These are phyloP conservation scores for Solenodon paradoxus DNA, from an alignment of 2,113 vertebrate genomes.

Conservation along the genomic window DNA sequence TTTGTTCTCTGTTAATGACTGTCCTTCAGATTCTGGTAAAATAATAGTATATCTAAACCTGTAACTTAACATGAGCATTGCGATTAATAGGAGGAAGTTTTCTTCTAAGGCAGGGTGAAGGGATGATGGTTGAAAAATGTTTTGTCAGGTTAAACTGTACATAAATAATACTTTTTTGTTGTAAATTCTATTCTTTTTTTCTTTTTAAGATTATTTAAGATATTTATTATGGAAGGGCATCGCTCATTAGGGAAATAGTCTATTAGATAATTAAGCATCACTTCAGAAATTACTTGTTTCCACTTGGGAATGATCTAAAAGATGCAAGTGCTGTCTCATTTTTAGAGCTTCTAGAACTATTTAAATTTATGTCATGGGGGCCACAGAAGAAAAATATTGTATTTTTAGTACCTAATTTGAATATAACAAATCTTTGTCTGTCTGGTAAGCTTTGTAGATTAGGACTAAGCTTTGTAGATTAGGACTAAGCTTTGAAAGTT, in stretches of 20 bases:
- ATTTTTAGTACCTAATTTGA: constrained; percentile 8
- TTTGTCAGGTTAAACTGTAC: background rate
- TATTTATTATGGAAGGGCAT: background rate
- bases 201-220: background rate
- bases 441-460: too few species aligned
- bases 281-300: constrained; percentile 37
- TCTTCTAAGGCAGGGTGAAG: background rate
- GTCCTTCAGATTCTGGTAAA: background rate
- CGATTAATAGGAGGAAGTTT: background rate
- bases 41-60: background rate
- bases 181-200: background rate
- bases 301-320: constrained; percentile 15
- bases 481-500: background rate
- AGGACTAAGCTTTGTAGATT: constrained; percentile 3
- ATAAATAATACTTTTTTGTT: background rate
- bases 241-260: background rate
- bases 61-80: background rate
- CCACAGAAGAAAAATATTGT: constrained; percentile 10
- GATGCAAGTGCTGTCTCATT: background rate
- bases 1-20: background rate
- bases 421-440: too few species aligned
- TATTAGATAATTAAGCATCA: background rate
- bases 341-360: constrained; percentile 10
- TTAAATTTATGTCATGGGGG: background rate
- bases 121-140: background rate